Conservation (phyloP, 1,140 invertebrate species). For the Eriocheir sinensis region DNA sequence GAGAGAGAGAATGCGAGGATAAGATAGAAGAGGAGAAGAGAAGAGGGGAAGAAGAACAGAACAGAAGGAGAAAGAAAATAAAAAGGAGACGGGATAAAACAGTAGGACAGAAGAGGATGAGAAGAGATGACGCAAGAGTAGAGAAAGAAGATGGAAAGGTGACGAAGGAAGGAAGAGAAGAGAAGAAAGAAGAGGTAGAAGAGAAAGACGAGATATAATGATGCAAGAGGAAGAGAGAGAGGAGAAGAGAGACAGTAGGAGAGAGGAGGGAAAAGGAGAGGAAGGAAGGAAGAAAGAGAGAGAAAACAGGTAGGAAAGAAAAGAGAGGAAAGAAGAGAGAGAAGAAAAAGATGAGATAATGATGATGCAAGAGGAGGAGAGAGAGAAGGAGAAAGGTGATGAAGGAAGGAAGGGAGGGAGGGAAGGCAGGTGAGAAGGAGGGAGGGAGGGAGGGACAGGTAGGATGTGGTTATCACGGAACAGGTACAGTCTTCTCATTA, state of each 20-base stretch:
- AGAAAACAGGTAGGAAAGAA: too few species aligned
- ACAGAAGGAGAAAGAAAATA: too few species aligned
- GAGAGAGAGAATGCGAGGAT: too few species aligned
- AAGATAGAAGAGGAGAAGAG: too few species aligned
- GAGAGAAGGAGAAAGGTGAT: too few species aligned
- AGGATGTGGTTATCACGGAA: neutral
- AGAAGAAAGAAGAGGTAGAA: neutral
- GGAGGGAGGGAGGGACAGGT: neutral
- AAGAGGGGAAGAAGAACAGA: too few species aligned
- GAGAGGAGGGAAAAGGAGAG: neutral
- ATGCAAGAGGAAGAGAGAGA: too few species aligned
- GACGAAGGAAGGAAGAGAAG: neutral
- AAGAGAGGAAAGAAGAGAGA: neutral
- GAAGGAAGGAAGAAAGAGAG: too few species aligned
- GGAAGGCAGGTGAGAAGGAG: neutral
- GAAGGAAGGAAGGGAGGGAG: too few species aligned
- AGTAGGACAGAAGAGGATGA: too few species aligned
- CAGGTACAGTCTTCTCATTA: slow-evolving; percentile 14
- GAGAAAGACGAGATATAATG: neutral
- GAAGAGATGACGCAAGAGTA: too few species aligned
- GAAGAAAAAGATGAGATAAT: neutral
- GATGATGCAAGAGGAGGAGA: neutral
- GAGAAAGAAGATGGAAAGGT: neutral
- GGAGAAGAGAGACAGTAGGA: neutral
- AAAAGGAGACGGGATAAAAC: too few species aligned